Evolutionary conservation across 2,797 vertebrate genomes (phyloP).

Genomic region (Glossophaga mutica): DNA sequence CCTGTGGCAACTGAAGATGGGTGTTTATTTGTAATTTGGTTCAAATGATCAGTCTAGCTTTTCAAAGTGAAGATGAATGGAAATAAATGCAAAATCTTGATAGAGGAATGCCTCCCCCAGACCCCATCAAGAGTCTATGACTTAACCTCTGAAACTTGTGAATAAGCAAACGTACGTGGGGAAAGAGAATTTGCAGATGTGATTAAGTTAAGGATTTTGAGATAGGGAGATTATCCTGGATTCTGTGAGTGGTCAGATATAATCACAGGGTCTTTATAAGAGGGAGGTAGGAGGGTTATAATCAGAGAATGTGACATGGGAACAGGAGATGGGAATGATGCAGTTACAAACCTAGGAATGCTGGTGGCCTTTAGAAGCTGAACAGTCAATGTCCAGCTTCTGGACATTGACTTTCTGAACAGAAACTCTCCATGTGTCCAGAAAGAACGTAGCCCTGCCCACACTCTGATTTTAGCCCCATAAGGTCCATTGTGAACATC

Average conservation of each 20-base stretch:
- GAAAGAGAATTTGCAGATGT: not conserved
- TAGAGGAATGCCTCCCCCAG: not conserved
- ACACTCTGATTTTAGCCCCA: not conserved
- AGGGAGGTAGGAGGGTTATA: not conserved
- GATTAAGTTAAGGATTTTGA: conserved; percentile 1
- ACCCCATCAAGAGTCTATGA: not conserved
- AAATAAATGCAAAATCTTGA: not conserved
- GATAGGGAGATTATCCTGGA: not conserved
- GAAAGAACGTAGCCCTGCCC: not conserved
- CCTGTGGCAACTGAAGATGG: not conserved
- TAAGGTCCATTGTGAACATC: not conserved
- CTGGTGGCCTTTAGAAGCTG: not conserved
- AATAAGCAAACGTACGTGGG: not conserved
- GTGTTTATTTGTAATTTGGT: not conserved
- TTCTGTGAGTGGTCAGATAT: not conserved
- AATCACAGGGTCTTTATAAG: not conserved
- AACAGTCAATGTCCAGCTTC: not conserved
- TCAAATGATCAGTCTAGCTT: not conserved
- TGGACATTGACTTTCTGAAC: too few species aligned
- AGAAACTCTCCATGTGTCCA: not conserved
- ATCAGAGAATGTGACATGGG: not conserved
- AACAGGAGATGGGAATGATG: not conserved
- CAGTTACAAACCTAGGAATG: not conserved
- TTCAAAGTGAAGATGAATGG: not conserved
- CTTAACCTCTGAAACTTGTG: not conserved